Base-by-base conservation (phyloP, 2,113 vertebrate species). In the Actinemys pallida region DNA sequence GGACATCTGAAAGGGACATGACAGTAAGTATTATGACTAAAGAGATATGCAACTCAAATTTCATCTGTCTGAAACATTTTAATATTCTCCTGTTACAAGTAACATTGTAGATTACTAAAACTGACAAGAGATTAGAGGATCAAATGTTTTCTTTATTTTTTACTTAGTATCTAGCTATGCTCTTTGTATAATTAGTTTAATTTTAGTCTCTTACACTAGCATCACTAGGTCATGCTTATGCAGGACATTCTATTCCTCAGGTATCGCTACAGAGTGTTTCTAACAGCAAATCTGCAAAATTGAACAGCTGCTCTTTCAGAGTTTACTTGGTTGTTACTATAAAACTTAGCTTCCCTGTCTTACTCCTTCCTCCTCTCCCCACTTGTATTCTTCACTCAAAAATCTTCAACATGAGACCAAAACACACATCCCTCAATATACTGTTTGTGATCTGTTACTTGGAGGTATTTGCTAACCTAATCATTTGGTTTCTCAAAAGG, bases 121-220 rank as follows among this genome's bases (percentile, higher is more conserved):
- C 8, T 69, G 62, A 76, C 20, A 29, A 80, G 16, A 52, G 25
- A 57, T n/a, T n/a, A 27, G 86, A 83, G 50, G 86, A 88, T 81
- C 57, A 90, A 92, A 93, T 50, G 88, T 35, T 92, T 65, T 53
- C 88, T 39, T 79, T 81, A 62, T 62, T 90, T 84, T 83, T 59
- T 25, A 72, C 14, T 8, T 3, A 84, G 49, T 54, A 49, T 78
- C 88, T 90, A 86, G 31, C 31, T 35, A 65, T 81, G 72, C 57
- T 81, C 52, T 88, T 65, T 27, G 83, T 86, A 24, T 35, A 94
- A n/a, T 42, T 90, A n/a, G 42, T 62, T 80, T 76, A 54, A 81
- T 29, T 69, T 11, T 31, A 31, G 11, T 20, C 10, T 9, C 25
- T 81, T 12, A 81, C 49, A 1, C 19, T 47, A 52, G 22, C 50